phyloP scores from a whole-genome alignment of 2,888 invertebrate genomes.

The Mycalesis mineus region DNA sequence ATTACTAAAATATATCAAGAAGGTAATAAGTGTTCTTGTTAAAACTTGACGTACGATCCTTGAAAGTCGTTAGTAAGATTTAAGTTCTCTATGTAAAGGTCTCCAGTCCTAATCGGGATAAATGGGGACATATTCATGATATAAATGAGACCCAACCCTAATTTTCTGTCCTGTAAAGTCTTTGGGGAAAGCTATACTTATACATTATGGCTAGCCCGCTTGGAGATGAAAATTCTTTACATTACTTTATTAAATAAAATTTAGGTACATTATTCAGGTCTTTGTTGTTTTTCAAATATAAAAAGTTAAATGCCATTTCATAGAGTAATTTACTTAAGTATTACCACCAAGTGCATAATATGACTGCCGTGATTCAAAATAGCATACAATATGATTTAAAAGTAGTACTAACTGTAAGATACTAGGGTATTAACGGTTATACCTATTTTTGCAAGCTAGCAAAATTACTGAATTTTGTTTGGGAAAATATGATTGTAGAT shows the following conservation, averaged over 20 bases:
- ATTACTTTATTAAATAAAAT: background rate
- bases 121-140: conserved; percentile 28
- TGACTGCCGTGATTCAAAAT: no score
- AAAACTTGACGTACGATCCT: conserved; percentile 14
- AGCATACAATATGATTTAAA: no score
- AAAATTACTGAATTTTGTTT: no score
- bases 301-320: no score
- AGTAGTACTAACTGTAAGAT: no score
- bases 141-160: conserved; percentile 27
- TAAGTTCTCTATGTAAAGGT: conserved; percentile 19
- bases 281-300: background rate
- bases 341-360: no score
- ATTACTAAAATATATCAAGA: background rate
- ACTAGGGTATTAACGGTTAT: no score
- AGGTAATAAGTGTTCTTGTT: conserved; percentile 10
- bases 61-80: conserved; percentile 23
- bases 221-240: conserved; percentile 1
- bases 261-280: background rate
- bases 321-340: no score
- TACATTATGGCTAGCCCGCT: conserved; percentile 7
- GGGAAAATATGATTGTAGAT: no score
- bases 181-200: conserved; percentile 11
- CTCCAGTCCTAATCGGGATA: conserved; percentile 23
- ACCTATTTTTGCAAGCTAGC: no score
- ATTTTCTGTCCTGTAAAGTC: conserved; percentile 27